Evolutionary conservation across 2,797 vertebrate species (phyloP), one percentile per base, ranked within the genome.

Genomic region (Siniperca obscura): DNA sequence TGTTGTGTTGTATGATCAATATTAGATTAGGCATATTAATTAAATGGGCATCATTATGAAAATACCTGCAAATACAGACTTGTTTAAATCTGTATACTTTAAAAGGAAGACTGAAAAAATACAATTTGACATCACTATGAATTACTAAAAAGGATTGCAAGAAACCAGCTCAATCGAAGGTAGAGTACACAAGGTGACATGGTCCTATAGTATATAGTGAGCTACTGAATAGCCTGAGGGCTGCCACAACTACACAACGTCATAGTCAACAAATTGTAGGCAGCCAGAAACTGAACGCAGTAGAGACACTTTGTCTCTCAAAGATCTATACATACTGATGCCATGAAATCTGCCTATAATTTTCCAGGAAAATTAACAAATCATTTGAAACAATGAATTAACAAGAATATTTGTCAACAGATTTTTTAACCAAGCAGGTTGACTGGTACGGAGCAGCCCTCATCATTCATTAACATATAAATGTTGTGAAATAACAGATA

Each of bases 21-120:
- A 80, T 82, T 65, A 74, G 70, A 86, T 44, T 82, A 83, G 77
- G 69, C 78, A 87, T 87, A 78, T 88, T 73, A 71, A 61, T 75
- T 82, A 84, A 85, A 86, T 70, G 87, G 81, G 84, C 87, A 81
- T 89, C 62, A 65, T 83, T 88, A 87, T 80, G 80, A 84, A 90
- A 93, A 86, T 88, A 90, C 84, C 90, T 92, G 88, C 88, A 92
- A 83, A 91, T 85, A 86, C 82, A 92, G 73, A 88, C 78, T 70
- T 87, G 62, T 87, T 90, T 65, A 62, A 83, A 82, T 80, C 76
- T 70, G 81, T 80, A 70, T 83, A 84, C 69, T 90, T 36, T 48
- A 75, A 82, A 85, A 90, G 86, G 84, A 91, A 91, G 91, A 93
- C 88, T 86, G 68, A 80, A 83, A 84, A 86, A 89, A 74, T 89